These are phyloP conservation scores for Tenualosa thibaudeaui DNA, from an alignment of 2,797 vertebrate species.

Conservation along the genomic window DNA sequence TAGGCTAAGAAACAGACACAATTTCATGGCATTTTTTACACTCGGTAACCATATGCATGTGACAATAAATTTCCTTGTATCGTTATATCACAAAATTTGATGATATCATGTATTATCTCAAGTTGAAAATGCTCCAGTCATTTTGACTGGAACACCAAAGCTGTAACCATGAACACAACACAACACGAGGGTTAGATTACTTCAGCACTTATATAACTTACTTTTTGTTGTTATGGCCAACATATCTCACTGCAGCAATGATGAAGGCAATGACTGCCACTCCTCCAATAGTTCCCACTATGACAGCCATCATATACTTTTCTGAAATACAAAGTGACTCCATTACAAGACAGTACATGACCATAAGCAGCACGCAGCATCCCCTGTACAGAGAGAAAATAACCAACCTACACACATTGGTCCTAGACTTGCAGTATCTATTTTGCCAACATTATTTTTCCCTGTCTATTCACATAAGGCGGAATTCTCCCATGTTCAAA, in stretches of 20 bases:
- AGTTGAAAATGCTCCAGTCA: too few species aligned
- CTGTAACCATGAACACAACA: too few species aligned
- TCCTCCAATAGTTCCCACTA: slow-evolving; percentile 88
- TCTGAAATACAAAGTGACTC: slow-evolving; percentile 61
- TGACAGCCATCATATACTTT: slow-evolving; percentile 84
- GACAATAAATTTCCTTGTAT: too few species aligned
- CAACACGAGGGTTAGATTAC: too few species aligned
- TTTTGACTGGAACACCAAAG: too few species aligned
- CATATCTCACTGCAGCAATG: slow-evolving; percentile 88
- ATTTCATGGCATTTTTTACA: too few species aligned
- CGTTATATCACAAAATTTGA: too few species aligned
- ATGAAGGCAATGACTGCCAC: slow-evolving; percentile 92
- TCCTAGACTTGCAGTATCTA: not conserved
- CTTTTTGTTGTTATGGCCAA: slow-evolving; percentile 92
- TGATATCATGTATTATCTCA: too few species aligned
- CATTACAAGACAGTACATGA: not conserved
- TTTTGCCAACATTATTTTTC: not conserved
- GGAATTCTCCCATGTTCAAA: too few species aligned
- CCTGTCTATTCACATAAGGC: not conserved
- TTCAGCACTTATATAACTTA: slow-evolving; percentile 68
- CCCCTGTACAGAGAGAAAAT: not conserved
- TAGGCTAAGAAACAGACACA: too few species aligned
- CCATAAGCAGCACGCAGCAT: not conserved
- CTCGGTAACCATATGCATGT: too few species aligned
- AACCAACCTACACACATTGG: not conserved